Evolutionary conservation across 2,797 vertebrate species (phyloP), one percentile per base, ranked within the genome.

Genomic region (Mustela erminea): DNA sequence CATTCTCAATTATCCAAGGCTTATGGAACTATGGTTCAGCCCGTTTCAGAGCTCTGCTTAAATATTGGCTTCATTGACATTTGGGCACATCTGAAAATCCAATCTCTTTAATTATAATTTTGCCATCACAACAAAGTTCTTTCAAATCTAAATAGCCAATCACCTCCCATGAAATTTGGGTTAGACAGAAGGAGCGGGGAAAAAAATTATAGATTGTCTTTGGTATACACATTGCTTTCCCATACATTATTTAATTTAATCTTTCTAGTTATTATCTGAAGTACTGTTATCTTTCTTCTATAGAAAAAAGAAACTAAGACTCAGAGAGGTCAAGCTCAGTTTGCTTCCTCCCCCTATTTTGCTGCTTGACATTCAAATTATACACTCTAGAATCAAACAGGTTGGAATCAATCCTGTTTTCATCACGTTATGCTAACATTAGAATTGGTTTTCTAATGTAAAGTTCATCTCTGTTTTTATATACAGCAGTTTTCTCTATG

Each of bases 81-180:
- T 86, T 86, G 77, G 68, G 5, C 17, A 96, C 72, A 93, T 72
- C 54, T 95, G 84, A 68, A 92, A 93, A 80, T 82, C 46, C 49
- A 82, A 72, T 78, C 87, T 74, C 21, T 78, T 87, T 93, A 87
- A 80, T 93, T 86, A 49, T 60, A 49, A 91, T 74, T 93, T 95
- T 89, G 41, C 54, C 92, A 85, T 85, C 74, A 60, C n/a, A 90
- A 84, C 21, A 41, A 75, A 94, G 18, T 60, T 77, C 20, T 72
- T 87, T 87, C 74, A 96, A 95, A 87, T 81, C 54, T 84, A 95
- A 87, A 81, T 52, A 90, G 27, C 43, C n/a, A 38, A 14, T 90
- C 27, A 77, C 29, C 13, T 96, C 49, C 29, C 20, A 4, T 35
- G 52, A 46, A 93, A 20, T 75, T 38, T 95, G 62, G 23, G 54